phyloP scores from a whole-genome alignment of 2,113 vertebrate genomes.

The Nycticryphes semicollaris region DNA sequence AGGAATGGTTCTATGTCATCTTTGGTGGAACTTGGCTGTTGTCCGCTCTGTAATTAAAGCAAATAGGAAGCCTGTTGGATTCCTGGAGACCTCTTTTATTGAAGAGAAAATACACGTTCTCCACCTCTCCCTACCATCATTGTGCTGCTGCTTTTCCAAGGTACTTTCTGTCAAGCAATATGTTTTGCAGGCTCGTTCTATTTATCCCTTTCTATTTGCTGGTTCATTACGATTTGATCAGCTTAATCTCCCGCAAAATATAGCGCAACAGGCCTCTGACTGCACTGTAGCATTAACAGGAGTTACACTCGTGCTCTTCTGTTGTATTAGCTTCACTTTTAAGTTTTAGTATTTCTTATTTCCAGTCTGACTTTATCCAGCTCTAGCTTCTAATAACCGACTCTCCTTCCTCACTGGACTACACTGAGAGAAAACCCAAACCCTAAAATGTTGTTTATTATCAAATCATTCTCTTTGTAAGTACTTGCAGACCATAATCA shows the following conservation, averaged over 20 bases:
- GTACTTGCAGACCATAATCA: neutral
- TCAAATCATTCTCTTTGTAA: neutral
- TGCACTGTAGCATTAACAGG: neutral
- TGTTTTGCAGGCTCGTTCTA: neutral
- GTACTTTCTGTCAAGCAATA: neutral
- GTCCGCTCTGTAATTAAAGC: constrained; percentile 74
- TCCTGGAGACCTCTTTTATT: neutral
- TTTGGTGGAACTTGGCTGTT: constrained; percentile 72
- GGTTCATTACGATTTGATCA: neutral
- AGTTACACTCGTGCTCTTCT: neutral
- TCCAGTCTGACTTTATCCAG: neutral
- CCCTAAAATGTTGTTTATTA: neutral
- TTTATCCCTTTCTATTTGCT: neutral
- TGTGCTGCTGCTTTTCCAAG: neutral
- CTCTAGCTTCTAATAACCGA: neutral
- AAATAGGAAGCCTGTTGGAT: neutral
- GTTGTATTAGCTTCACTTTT: neutral
- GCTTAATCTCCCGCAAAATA: neutral
- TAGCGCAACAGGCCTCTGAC: neutral
- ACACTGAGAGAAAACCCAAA: neutral
- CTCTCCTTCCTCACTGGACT: neutral
- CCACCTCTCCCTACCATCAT: neutral
- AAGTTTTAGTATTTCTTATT: neutral
- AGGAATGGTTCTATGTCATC: constrained; percentile 79
- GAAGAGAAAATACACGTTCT: neutral